Percentiles rank a stretch among this genome's conserved stretches.
Conservation (phyloP, 1,140 invertebrate species). For the Araneus ventricosus region DNA sequence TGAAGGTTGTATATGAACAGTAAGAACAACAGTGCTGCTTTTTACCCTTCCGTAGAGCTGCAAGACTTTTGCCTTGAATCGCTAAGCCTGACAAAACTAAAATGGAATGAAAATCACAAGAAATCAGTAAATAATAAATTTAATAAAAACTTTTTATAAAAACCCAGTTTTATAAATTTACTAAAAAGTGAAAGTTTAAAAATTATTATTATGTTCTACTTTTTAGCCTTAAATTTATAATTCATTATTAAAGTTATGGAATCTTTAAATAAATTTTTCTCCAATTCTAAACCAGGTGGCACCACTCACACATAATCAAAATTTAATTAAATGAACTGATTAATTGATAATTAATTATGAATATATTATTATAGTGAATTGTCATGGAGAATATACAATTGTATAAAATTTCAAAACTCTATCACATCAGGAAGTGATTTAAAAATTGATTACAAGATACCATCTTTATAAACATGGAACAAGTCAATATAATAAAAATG, state of each 20-base stretch:
- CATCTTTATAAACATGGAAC: no score
- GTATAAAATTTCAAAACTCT: no score
- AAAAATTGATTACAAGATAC: no score
- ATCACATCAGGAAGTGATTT: no score
- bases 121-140: not conserved
- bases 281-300: not conserved
- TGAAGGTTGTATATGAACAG: not conserved
- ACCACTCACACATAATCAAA: no score
- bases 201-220: not conserved
- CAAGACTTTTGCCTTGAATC: not conserved
- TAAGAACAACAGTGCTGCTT: not conserved
- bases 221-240: no score
- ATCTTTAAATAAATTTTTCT: not conserved
- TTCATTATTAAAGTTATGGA: not conserved
- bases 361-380: no score
- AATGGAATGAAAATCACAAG: not conserved
- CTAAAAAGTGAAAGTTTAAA: not conserved
- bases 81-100: not conserved
- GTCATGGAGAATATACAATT: no score
- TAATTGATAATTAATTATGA: no score
- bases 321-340: no score
- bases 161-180: not conserved
- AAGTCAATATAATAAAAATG: no score
- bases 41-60: not conserved
- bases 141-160: not conserved